A percentile compares a stretch with the other conserved stretches of the same genome.
These are phyloP conservation scores for Arctia plantaginis DNA, from an alignment of 2,888 invertebrate genomes.

Conservation along the genomic window DNA sequence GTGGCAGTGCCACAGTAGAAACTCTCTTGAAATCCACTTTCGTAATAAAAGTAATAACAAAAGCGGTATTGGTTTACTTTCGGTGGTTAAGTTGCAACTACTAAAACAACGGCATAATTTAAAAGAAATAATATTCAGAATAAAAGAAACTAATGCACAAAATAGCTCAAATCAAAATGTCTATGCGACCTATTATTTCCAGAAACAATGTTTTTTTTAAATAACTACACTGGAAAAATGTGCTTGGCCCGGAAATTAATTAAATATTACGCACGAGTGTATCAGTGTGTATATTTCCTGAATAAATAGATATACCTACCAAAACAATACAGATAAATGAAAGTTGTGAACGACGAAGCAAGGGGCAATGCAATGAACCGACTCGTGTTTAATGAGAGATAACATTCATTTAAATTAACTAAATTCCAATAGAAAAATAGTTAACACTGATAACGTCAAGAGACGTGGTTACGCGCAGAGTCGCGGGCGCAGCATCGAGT, in stretches of 20 bases:
- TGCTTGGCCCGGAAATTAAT: neutral
- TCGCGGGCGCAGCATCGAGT: constrained; percentile 54
- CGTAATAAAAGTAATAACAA: neutral
- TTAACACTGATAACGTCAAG: constrained; percentile 47
- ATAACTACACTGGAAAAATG: neutral
- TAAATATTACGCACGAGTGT: neutral
- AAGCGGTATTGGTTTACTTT: neutral
- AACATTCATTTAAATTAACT: neutral
- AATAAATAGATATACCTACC: neutral
- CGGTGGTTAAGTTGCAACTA: neutral
- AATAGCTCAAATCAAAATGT: neutral
- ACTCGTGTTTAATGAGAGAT: constrained; percentile 2
- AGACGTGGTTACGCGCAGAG: constrained; percentile 43
- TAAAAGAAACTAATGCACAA: neutral
- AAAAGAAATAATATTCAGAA: neutral
- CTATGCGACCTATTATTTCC: neutral
- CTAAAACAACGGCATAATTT: neutral
- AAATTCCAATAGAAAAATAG: constrained; percentile 40
- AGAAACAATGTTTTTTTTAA: no score
- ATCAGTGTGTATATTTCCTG: neutral
- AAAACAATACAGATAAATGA: neutral
- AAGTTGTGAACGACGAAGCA: neutral
- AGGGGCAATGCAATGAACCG: neutral
- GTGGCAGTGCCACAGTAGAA: no score
- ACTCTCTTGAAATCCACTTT: neutral